phyloP scores from a whole-genome alignment of 2,888 invertebrate genomes.

The Caenorhabditis becei region DNA sequence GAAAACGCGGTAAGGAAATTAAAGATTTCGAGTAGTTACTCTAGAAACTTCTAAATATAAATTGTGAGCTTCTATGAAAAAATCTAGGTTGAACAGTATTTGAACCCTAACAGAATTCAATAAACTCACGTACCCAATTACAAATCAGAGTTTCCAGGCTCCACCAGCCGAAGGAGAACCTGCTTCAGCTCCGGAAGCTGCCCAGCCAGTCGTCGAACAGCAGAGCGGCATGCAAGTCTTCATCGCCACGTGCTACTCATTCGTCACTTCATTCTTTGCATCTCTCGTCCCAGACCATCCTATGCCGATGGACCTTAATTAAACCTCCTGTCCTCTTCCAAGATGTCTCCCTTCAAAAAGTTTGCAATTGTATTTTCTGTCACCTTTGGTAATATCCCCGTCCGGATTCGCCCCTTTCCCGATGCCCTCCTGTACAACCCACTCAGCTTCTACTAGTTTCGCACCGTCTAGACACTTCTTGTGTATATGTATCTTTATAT shows the following conservation, averaged over 20 bases:
- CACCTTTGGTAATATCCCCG: slow-evolving; percentile 10
- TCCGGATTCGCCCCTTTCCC: slow-evolving; percentile 16
- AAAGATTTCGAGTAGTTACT: too few species aligned
- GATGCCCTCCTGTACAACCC: slow-evolving; percentile 47
- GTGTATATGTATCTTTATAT: slow-evolving; percentile 56
- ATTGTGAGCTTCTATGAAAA: too few species aligned
- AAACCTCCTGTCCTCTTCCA: slow-evolving; percentile 9
- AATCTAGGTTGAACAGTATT: too few species aligned
- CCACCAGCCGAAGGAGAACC: slow-evolving; percentile 28
- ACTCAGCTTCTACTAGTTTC: slow-evolving; percentile 25
- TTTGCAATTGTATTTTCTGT: slow-evolving; percentile 26
- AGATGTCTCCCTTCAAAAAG: background rate
- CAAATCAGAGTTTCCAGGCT: slow-evolving; percentile 4
- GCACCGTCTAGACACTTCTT: slow-evolving; percentile 45
- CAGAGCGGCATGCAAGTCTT: slow-evolving; percentile 86
- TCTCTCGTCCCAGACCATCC: slow-evolving; percentile 94
- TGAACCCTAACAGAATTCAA: too few species aligned
- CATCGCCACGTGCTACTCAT: slow-evolving; percentile 88
- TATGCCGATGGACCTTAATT: slow-evolving; percentile 81
- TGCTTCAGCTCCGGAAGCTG: background rate
- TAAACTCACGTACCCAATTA: background rate
- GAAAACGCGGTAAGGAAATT: slow-evolving; percentile 33
- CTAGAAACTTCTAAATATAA: too few species aligned
- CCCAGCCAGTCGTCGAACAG: slow-evolving; percentile 15
- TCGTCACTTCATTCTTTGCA: slow-evolving; percentile 93